Evolutionary conservation across 64 coral and sea anemone species (phyloP), one percentile per base, ranked within the genome.

Genomic region (Trachythela sp.): DNA sequence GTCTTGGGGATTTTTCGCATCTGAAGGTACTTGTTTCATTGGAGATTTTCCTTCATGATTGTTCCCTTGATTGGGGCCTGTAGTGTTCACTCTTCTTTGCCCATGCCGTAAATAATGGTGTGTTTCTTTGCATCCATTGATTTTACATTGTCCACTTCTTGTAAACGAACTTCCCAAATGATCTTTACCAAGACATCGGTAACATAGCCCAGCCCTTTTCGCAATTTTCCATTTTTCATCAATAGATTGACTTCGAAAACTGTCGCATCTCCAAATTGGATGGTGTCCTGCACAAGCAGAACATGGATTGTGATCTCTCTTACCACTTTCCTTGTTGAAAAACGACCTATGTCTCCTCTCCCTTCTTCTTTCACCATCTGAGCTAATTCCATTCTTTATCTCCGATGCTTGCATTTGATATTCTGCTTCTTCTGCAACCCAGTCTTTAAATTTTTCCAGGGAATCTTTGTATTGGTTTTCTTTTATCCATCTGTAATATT

Each of bases 391-490:
- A 84, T 88, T 26, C 41, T 71, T 76, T 60, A 38, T 64, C 45
- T 45, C 92, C 13, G 54, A 84, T 54, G 88, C 92, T 68, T 94
- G 85, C 30, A 94, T 38, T n/a, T 91, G 92, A 49, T 76, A 94
- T 10, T 94, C 86, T 22, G 89, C 92, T 36, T 91, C 77, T 36
- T 91, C 77, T 17, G 92, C 77, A 0, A 94, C 77, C 89, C 86
- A 94, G 9, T 91, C 6, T 37, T 87, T 83, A 5, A 94, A 18
- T 41, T 36, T 84, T 39, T 94, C 89, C 0, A 85, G 72, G 38
- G 84, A 90, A 32, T 94, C 72, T 9, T 36, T 43, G 8, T 52
- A 35, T 45, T 42, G 67, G 18, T 68, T 91, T 48, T 91, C 92
- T 33, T 94, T 37, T 20, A 94, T 27, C 24, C 64, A 88, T 88